Percentiles rank a stretch among this genome's conserved stretches.
Conservation (phyloP, 2,888 invertebrate species). For the Parnassius mnemosyne region DNA sequence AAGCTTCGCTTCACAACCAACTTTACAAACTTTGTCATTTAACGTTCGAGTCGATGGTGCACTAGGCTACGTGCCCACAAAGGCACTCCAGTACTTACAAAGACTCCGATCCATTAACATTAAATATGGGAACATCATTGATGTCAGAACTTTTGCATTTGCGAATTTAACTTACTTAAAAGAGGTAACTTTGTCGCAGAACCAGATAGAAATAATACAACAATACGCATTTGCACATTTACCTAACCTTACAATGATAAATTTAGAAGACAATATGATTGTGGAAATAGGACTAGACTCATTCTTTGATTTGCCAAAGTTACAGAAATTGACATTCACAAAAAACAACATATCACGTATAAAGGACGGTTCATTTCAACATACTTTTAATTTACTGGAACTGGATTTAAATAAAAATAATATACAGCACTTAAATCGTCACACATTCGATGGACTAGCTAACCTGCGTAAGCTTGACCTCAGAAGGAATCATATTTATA, state of each 20-base stretch:
- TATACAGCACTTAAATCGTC: conserved; percentile 86
- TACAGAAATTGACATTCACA: conserved; percentile 88
- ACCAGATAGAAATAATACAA: conserved; percentile 84
- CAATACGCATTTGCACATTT: conserved; percentile 87
- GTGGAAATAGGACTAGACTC: conserved; percentile 86
- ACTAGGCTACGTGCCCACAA: conserved; percentile 86
- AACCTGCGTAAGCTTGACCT: conserved; percentile 87
- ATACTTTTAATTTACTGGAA: conserved; percentile 86
- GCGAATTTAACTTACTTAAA: conserved; percentile 85
- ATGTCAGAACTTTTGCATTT: conserved; percentile 86
- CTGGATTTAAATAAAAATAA: conserved; percentile 90
- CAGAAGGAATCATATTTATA: conserved; percentile 86
- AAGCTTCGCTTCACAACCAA: conserved; percentile 86
- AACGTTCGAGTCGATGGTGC: conserved; percentile 70
- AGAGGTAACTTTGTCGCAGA: conserved; percentile 84
- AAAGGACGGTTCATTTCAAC: conserved; percentile 90
- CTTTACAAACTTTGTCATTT: conserved; percentile 82
- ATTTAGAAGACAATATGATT: conserved; percentile 88
- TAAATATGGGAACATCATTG: conserved; percentile 84
- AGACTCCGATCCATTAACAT: conserved; percentile 85
- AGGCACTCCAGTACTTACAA: conserved; percentile 83
- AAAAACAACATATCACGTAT: conserved; percentile 92
- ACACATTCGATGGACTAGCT: conserved; percentile 88
- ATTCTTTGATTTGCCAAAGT: conserved; percentile 86
- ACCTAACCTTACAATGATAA: conserved; percentile 84